Conservation (phyloP, 2,888 invertebrate species). For the Melieria crassipennis region DNA sequence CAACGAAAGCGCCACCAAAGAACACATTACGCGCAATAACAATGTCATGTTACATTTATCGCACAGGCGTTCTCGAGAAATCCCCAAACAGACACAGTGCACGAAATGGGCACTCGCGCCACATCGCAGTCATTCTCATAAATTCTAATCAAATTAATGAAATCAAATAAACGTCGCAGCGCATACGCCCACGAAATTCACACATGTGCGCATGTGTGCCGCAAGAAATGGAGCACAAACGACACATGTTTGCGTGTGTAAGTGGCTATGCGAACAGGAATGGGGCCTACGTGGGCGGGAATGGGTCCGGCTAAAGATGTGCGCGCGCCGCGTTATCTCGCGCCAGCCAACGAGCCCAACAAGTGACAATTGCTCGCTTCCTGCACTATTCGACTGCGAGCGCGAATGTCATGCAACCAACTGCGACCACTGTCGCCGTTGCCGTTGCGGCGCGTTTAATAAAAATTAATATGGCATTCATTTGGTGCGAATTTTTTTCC, state of each 20-base stretch:
- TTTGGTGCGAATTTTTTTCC: slow-evolving; percentile 5
- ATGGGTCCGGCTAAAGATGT: too few species aligned
- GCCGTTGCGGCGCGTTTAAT: slow-evolving; percentile 7
- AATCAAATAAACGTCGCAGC: slow-evolving; percentile 51
- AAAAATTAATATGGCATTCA: slow-evolving; percentile 24
- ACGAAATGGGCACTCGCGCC: too few species aligned
- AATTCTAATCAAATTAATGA: slow-evolving; percentile 60
- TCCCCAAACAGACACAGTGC: too few species aligned
- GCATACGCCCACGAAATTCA: slow-evolving; percentile 30
- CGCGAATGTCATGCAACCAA: slow-evolving; percentile 9
- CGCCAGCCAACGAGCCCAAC: neutral
- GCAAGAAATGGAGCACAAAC: neutral
- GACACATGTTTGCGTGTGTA: neutral
- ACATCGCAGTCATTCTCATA: slow-evolving; percentile 17
- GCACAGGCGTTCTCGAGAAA: too few species aligned
- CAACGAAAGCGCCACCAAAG: too few species aligned
- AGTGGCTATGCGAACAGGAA: neutral
- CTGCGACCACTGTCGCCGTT: neutral
- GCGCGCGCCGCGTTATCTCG: too few species aligned
- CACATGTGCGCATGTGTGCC: neutral
- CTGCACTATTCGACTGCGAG: slow-evolving; percentile 12
- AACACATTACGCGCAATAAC: too few species aligned
- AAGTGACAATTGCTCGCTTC: slow-evolving; percentile 29
- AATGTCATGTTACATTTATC: too few species aligned
- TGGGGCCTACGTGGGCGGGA: too few species aligned